Percentiles rank a stretch among this genome's conserved stretches.
These are phyloP conservation scores for Sitodiplosis mosellana DNA, from an alignment of 1,140 invertebrate genomes.

Conservation along the genomic window DNA sequence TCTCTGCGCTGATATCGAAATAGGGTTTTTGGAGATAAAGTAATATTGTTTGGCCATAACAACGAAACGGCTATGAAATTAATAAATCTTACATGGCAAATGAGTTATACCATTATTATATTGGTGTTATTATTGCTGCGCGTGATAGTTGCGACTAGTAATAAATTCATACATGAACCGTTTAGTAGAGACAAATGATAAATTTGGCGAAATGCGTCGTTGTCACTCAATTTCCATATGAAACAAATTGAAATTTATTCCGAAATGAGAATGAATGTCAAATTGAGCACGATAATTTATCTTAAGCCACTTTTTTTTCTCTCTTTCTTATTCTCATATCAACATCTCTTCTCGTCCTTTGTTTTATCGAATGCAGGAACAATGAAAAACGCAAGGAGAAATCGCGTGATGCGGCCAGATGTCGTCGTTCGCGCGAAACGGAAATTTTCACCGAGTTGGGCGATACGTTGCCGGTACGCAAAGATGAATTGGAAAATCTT, in stretches of 20 bases:
- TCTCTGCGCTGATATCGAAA: no score
- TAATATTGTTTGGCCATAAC: no score
- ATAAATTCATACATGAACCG: neutral
- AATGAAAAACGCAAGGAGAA: conserved; percentile 95
- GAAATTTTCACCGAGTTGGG: conserved; percentile 84
- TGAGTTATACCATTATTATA: no score
- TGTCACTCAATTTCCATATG: neutral
- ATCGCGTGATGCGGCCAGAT: conserved; percentile 83
- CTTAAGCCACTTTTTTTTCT: no score
- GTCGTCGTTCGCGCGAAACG: conserved; percentile 78
- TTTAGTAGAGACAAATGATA: neutral
- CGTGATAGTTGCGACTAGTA: no score
- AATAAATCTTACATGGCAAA: no score
- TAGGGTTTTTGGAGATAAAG: no score
- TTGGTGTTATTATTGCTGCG: no score
- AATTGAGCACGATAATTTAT: neutral
- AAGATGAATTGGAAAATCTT: conserved; percentile 59
- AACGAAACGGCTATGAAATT: no score
- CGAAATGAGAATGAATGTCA: neutral
- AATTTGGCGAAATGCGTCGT: neutral
- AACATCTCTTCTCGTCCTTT: conserved; percentile 4
- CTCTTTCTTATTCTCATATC: neutral
- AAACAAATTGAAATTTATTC: neutral
- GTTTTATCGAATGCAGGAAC: conserved; percentile 49
- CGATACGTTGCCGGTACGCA: conserved; percentile 56